Percentiles rank a stretch among this genome's conserved stretches.
Conservation (phyloP, 1,140 invertebrate genomes). For the Drosophila elegans region DNA sequence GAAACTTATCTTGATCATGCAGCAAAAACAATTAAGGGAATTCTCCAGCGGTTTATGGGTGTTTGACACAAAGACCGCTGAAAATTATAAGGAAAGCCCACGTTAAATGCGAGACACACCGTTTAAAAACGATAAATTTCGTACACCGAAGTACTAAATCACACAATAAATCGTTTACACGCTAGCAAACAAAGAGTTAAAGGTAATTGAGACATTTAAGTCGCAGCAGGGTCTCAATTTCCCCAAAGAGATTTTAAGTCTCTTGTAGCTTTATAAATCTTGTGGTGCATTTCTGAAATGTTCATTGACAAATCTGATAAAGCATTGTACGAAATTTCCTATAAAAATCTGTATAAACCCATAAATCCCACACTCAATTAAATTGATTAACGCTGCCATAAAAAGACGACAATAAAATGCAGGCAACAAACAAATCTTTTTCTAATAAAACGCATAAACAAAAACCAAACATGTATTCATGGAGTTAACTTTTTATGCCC, state of each 20-base stretch:
- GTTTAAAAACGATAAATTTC: slow-evolving; percentile 17
- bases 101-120: neutral
- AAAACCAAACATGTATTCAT: slow-evolving; percentile 25
- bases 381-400: slow-evolving; percentile 64
- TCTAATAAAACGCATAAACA: slow-evolving; percentile 56
- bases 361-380: slow-evolving; percentile 57
- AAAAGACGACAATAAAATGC: slow-evolving; percentile 40
- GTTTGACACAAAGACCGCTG: neutral
- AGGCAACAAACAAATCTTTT: slow-evolving; percentile 54
- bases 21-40: slow-evolving; percentile 2
- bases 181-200: slow-evolving; percentile 9
- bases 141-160: slow-evolving; percentile 16
- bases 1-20: slow-evolving; percentile 34
- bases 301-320: slow-evolving; percentile 37
- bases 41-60: neutral
- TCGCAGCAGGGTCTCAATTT: slow-evolving; percentile 24
- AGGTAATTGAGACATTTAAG: slow-evolving; percentile 52
- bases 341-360: slow-evolving; percentile 26
- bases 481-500: slow-evolving; percentile 44
- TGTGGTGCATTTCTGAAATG: neutral
- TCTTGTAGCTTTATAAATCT: slow-evolving; percentile 8
- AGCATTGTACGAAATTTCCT: neutral
- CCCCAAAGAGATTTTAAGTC: slow-evolving; percentile 4
- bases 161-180: slow-evolving; percentile 14
- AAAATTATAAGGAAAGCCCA: slow-evolving; percentile 5